Evolutionary conservation across 2,113 vertebrate species (phyloP), one percentile per base, ranked within the genome.

Genomic region (Amazona vittata): DNA sequence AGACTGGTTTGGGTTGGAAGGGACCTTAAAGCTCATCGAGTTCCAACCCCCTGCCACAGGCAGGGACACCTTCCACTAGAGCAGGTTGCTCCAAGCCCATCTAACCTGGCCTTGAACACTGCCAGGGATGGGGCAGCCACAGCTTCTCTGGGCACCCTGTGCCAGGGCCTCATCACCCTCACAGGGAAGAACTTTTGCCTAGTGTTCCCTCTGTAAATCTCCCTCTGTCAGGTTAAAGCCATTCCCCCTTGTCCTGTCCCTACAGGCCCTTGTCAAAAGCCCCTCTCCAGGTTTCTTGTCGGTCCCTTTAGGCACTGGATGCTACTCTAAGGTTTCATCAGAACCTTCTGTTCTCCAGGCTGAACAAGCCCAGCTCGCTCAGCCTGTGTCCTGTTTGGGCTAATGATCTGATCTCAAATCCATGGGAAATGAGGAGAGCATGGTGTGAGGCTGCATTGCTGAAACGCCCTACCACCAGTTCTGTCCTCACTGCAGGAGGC

Each of bases 41-140:
- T 35, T 35, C 33, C 57, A 15, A 7, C 14, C 57, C 6, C 57
- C 33, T 59, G 33, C 21, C 57, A 59, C 4, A 0, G 33, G 1
- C 33, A 59, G 21, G 33, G 21, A 59, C 33, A 24, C 33, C 13
- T 59, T n/a, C 21, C 13, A 10, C 21, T 35, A 59, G 33, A 59
- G 0, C 33, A n/a, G 33, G 12, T n/a, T 59, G 20, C 33, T n/a
- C 57, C 33, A 15, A 59, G 9, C 33, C 57, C 4, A 0, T 59
- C 33, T 20, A n/a, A 6, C 9, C 57, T 59, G 57, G 57, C 57
- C 33, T 59, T 22, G 33, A 59, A 22, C 33, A 6, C 12, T n/a
- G 20, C 55, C 33, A 22, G 8, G 33, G 20, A 59, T 59, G 55
- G 20, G 33, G 12, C 33, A 59, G 55, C 33, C 20, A 10, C 55